These are phyloP conservation scores for Hymenopus coronatus DNA, from an alignment of 2,888 invertebrate species.

Conservation along the genomic window DNA sequence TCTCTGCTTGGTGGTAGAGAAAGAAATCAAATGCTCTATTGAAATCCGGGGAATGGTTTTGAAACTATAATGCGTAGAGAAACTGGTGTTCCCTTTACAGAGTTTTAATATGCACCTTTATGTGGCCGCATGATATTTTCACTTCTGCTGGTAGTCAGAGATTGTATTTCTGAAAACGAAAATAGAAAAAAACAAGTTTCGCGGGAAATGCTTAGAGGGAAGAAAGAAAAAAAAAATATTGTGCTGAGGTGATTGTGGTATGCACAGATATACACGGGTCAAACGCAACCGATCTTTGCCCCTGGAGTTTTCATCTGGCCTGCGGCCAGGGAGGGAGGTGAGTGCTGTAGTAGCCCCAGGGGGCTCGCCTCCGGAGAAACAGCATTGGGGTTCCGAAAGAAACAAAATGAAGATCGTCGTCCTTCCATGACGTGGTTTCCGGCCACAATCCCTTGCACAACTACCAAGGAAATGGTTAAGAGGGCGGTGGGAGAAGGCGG, in stretches of 20 bases:
- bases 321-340: not conserved
- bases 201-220: not conserved
- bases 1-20: too few relatives aligned
- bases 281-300: not conserved
- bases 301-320: not conserved
- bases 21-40: too few relatives aligned
- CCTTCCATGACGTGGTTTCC: conserved; percentile 9
- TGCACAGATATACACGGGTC: not conserved
- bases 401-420: conserved; percentile 3
- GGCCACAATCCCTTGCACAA: not conserved
- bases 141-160: not conserved
- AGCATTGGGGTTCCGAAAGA: not conserved
- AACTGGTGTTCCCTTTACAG: too few relatives aligned
- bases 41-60: too few relatives aligned
- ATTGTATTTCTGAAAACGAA: not conserved
- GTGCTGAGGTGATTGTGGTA: not conserved
- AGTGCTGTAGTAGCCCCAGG: not conserved
- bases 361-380: not conserved
- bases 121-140: not conserved
- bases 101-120: too few relatives aligned
- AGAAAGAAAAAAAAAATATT: not conserved
- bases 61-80: too few relatives aligned
- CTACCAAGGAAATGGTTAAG: conserved; percentile 1
- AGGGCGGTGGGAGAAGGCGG: too few relatives aligned
- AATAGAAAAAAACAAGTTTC: not conserved